Percentiles rank a stretch among this genome's conserved stretches.
Evolutionary conservation across 2,113 vertebrate species (phyloP).

Genomic region (Apodemus sylvaticus): DNA sequence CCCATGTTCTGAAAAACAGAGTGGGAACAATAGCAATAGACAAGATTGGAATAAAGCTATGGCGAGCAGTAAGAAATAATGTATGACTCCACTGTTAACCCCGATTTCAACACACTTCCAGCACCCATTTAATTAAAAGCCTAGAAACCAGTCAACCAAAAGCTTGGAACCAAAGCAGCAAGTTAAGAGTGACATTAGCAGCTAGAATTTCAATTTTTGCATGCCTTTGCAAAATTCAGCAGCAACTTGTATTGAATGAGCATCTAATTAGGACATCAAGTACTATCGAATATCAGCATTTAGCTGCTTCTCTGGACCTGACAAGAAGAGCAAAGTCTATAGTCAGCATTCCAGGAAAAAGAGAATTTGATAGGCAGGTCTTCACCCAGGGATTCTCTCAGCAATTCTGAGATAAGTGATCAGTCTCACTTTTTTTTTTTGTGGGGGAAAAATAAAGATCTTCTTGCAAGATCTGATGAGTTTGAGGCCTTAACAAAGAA

Average conservation of each 20-base stretch:
- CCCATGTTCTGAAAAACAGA: not conserved
- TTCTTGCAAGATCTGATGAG: not conserved
- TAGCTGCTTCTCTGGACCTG: slow-evolving; percentile 43
- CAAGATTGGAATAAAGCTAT: not conserved
- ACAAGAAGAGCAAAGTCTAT: slow-evolving; percentile 45
- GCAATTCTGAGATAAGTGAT: not conserved
- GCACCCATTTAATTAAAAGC: slow-evolving; percentile 48
- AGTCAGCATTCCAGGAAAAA: slow-evolving; percentile 55
- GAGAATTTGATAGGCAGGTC: slow-evolving; percentile 14
- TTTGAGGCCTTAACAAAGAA: not conserved
- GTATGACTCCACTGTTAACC: not conserved
- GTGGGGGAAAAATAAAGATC: not conserved
- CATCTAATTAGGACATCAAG: slow-evolving; percentile 61
- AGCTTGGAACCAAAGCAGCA: slow-evolving; percentile 41
- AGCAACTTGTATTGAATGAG: slow-evolving; percentile 41
- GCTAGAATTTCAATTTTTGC: slow-evolving; percentile 59
- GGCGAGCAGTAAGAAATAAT: not conserved
- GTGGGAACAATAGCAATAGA: not conserved
- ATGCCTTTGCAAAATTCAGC: slow-evolving; percentile 47
- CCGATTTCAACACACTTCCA: not conserved
- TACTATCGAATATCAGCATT: slow-evolving; percentile 38
- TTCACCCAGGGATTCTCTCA: not conserved
- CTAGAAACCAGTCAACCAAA: slow-evolving; percentile 10
- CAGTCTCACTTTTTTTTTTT: not conserved
- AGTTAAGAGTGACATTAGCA: slow-evolving; percentile 47